These are phyloP conservation scores for Myoxocephalus aenaeus DNA, from an alignment of 2,797 vertebrate species.

Conservation along the genomic window DNA sequence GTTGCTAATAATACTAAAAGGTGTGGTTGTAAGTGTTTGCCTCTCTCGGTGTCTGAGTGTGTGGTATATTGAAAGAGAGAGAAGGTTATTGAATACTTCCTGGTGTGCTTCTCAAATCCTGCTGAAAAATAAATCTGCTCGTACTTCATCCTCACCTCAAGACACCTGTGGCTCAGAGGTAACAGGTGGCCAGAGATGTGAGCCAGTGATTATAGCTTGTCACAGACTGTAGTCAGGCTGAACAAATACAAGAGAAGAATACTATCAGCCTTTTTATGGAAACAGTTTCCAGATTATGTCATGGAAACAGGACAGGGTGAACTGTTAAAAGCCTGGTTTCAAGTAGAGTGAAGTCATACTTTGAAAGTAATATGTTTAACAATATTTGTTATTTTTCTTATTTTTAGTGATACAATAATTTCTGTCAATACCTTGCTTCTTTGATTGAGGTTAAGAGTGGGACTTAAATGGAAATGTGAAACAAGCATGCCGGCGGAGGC, in stretches of 20 bases:
- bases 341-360: neutral
- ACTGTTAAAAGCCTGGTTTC: neutral
- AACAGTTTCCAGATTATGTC: slow-evolving; percentile 16
- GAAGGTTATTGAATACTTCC: slow-evolving; percentile 33
- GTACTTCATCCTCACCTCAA: slow-evolving; percentile 39
- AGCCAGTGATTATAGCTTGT: slow-evolving; percentile 53
- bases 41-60: neutral
- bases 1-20: neutral
- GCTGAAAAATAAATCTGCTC: slow-evolving; percentile 29
- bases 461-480: slow-evolving; percentile 3
- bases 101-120: slow-evolving; percentile 35
- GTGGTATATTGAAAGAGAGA: neutral
- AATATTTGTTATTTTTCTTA: neutral
- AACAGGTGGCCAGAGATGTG: slow-evolving; percentile 74
- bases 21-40: slow-evolving; percentile 8
- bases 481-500: neutral
- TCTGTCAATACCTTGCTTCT: neutral
- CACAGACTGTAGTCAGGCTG: slow-evolving; percentile 34
- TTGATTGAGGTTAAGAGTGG: neutral
- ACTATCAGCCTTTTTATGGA: slow-evolving; percentile 13
- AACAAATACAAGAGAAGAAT: slow-evolving; percentile 23
- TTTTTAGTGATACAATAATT: neutral
- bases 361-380: neutral
- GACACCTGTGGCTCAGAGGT: slow-evolving; percentile 67
- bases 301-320: neutral